A percentile compares a stretch with the other conserved stretches of the same genome.
phyloP scores from a whole-genome alignment of 2,113 vertebrate genomes.

The Hemicordylus capensis region DNA sequence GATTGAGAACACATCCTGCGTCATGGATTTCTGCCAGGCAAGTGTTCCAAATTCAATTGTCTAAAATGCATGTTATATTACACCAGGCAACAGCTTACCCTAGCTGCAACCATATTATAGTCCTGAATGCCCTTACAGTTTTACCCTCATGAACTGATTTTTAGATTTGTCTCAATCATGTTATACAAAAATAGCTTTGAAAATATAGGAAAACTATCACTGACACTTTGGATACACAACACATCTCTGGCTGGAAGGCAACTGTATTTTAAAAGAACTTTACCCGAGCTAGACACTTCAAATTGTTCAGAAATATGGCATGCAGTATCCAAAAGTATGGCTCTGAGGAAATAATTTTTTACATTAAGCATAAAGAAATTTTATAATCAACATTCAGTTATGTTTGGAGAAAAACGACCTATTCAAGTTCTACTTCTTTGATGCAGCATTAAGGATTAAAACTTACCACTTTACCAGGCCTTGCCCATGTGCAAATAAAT shows the following conservation, averaged over 20 bases:
- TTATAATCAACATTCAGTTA: constrained; percentile 81
- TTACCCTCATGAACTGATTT: constrained; percentile 55
- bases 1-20: not conserved
- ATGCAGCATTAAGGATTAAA: constrained; percentile 86
- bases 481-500: constrained; percentile 99
- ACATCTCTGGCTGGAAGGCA: constrained; percentile 80
- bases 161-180: constrained; percentile 64
- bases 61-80: constrained; percentile 32
- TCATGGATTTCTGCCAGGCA: not conserved
- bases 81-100: constrained; percentile 55
- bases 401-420: constrained; percentile 77
- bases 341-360: constrained; percentile 80
- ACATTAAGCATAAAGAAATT: constrained; percentile 81
- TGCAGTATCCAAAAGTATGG: constrained; percentile 89
- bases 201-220: constrained; percentile 68
- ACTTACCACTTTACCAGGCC: constrained; percentile 99
- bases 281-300: constrained; percentile 80
- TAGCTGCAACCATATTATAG: constrained; percentile 35
- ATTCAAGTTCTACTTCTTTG: constrained; percentile 76
- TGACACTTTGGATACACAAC: constrained; percentile 68
- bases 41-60: not conserved
- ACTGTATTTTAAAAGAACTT: constrained; percentile 72
- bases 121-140: constrained; percentile 46
- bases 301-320: constrained; percentile 85
- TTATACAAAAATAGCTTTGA: constrained; percentile 59